Base-by-base conservation (phyloP, 2,113 vertebrate species). In the Leptosomus discolor region DNA sequence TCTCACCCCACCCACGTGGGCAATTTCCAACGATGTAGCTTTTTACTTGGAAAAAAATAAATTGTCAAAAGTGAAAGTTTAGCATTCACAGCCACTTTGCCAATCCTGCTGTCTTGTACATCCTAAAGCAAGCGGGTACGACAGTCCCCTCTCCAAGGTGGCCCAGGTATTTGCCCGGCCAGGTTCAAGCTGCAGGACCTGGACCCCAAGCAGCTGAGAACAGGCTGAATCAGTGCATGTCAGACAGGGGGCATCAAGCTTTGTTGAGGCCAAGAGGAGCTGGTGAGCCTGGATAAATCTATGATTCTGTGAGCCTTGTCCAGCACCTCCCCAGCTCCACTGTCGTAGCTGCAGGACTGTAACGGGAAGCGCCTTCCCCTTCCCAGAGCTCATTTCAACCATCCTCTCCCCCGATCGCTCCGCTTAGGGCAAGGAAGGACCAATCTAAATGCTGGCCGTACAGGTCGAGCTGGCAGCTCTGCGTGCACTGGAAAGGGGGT, bases 11-110 rank as follows among this genome's bases (percentile, higher is more conserved):
- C 6, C 30, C 34, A 54, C 17, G 18, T 9, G 54, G 8, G 21
- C 50, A 32, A 32, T 37, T 73, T 45, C 46, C 58, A 58, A 2
- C 13, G 10, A 56, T 0, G 0, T 8, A 37, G 22, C 6, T 8
- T 75, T 85, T 85, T 45, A 27, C 21, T 29, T 18, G 24, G 23
- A 36, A 65, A 61, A 67, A 29, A 18, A 13, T 58, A 23, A 58
- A 26, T 37, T 75, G 18, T 22, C 26, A 57, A n/a, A 82, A 73
- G 12, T 20, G 3, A 17, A 74, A 58, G n/a, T 39, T 91, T 12
- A 77, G 17, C 20, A 8, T 63, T 37, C 20, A 18, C 0, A 0
- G 30, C 14, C 36, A 34, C 19, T 34, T 54, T 34, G 46, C 57
- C 12, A 50, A 75, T 36, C 10, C 8, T 46, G 5, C 50, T 74